Evolutionary conservation across 2,888 invertebrate genomes (phyloP).

Genomic region (Hirtodrosophila cameraria): DNA sequence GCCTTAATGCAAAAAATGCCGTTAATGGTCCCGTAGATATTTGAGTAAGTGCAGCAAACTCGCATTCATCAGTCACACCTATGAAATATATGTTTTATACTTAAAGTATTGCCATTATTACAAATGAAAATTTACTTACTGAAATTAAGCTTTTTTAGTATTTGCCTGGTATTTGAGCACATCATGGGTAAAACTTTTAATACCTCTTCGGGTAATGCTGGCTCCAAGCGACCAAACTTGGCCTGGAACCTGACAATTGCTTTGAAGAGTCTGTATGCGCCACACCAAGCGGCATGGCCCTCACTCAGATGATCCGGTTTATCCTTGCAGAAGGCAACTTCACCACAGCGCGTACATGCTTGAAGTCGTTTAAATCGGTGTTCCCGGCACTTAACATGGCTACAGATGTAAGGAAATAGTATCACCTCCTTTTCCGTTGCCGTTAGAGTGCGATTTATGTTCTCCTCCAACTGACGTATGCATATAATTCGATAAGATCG

Average conservation of each 20-base stretch:
- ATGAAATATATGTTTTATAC: neutral
- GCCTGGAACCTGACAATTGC: constrained; percentile 87
- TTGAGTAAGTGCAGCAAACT: constrained; percentile 88
- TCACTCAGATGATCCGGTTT: constrained; percentile 85
- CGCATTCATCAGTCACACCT: constrained; percentile 85
- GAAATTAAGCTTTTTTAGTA: constrained; percentile 72
- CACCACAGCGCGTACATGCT: constrained; percentile 86
- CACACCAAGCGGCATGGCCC: constrained; percentile 87
- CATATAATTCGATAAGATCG: constrained; percentile 87
- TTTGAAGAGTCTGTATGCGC: constrained; percentile 86
- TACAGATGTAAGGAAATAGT: constrained; percentile 88
- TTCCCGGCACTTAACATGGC: constrained; percentile 85
- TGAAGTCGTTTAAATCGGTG: constrained; percentile 85
- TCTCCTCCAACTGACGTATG: constrained; percentile 86
- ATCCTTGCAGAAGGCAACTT: constrained; percentile 86
- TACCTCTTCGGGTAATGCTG: constrained; percentile 86
- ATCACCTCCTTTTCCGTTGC: constrained; percentile 89
- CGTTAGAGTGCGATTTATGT: constrained; percentile 86
- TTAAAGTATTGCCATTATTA: neutral
- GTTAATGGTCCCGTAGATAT: constrained; percentile 88
- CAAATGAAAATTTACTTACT: constrained; percentile 48
- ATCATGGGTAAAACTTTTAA: constrained; percentile 69
- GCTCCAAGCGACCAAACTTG: constrained; percentile 86
- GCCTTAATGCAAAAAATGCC: constrained; percentile 86
- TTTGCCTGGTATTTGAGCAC: constrained; percentile 75